Conservation (phyloP, 2,888 invertebrate genomes). For the Sphaeridia pumilis region DNA sequence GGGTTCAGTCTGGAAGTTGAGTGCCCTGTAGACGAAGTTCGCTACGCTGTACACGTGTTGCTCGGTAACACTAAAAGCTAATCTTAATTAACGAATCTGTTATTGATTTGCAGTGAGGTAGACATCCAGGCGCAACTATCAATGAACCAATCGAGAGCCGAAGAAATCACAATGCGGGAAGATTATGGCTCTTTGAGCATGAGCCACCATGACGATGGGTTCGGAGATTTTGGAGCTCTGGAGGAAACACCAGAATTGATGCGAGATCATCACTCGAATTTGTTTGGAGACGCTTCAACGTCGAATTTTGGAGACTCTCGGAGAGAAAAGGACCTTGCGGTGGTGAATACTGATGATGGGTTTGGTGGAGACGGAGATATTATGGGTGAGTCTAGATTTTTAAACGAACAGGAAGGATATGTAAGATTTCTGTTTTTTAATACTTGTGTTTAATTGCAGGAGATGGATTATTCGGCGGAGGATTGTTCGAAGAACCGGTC, state of each 20-base stretch:
- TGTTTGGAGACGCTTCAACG: slow-evolving; percentile 30
- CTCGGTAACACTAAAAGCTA: no score
- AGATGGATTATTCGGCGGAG: slow-evolving; percentile 77
- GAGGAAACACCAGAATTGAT: slow-evolving; percentile 76
- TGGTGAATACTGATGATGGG: slow-evolving; percentile 54
- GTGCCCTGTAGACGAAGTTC: no score
- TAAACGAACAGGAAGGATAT: no score
- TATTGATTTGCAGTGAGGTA: slow-evolving; percentile 59
- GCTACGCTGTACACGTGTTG: no score
- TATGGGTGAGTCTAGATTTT: slow-evolving; percentile 53
- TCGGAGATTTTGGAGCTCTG: slow-evolving; percentile 93
- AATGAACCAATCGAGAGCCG: slow-evolving; percentile 91
- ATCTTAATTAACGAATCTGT: no score
- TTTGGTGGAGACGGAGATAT: slow-evolving; percentile 81
- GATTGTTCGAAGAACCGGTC: slow-evolving; percentile 83
- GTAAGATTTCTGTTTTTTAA: no score
- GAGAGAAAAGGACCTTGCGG: slow-evolving; percentile 20
- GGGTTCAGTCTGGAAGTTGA: no score
- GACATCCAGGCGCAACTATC: slow-evolving; percentile 95
- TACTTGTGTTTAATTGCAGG: no score
- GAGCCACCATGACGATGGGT: slow-evolving; percentile 86
- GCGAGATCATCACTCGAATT: slow-evolving; percentile 47
- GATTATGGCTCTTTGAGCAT: slow-evolving; percentile 86
- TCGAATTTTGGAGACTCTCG: slow-evolving; percentile 19
- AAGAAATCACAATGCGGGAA: slow-evolving; percentile 98